These are phyloP conservation scores for Thereva nobilitata DNA, from an alignment of 2,888 invertebrate species.

Conservation along the genomic window DNA sequence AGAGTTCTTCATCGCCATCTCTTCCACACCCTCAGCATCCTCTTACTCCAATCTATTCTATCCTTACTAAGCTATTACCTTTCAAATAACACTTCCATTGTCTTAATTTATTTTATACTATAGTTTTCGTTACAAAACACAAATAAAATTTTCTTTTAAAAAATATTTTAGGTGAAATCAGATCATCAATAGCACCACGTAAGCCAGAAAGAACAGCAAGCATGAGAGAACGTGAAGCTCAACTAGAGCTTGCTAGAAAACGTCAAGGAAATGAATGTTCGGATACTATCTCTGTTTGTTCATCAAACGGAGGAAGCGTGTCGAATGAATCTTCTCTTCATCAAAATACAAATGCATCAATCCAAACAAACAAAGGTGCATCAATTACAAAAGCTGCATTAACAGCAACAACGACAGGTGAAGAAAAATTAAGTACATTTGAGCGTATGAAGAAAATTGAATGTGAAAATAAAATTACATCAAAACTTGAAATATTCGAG, in stretches of 20 bases:
- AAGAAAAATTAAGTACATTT: conserved; percentile 48
- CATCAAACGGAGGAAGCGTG: conserved; percentile 58
- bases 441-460: conserved; percentile 50
- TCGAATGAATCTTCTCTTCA: conserved; percentile 51
- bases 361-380: conserved; percentile 9
- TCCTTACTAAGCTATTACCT: too few relatives aligned
- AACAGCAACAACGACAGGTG: conserved; percentile 1
- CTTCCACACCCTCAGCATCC: too few relatives aligned
- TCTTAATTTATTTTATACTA: too few relatives aligned
- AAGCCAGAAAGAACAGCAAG: conserved; percentile 87
- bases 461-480: conserved; percentile 44
- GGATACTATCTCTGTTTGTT: conserved; percentile 59
- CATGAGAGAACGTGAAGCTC: conserved; percentile 78
- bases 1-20: too few relatives aligned
- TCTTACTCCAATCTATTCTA: too few relatives aligned
- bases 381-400: conserved; percentile 15
- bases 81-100: too few relatives aligned
- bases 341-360: background rate
- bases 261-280: conserved; percentile 52
- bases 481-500: conserved; percentile 55
- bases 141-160: conserved; percentile 1
- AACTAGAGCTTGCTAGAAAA: conserved; percentile 63
- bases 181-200: conserved; percentile 78
- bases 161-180: conserved; percentile 70
- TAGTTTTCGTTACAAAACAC: background rate